A percentile compares a stretch with the other conserved stretches of the same genome.
phyloP scores from a whole-genome alignment of 2,113 vertebrate species.

The Nesogale talazaci region DNA sequence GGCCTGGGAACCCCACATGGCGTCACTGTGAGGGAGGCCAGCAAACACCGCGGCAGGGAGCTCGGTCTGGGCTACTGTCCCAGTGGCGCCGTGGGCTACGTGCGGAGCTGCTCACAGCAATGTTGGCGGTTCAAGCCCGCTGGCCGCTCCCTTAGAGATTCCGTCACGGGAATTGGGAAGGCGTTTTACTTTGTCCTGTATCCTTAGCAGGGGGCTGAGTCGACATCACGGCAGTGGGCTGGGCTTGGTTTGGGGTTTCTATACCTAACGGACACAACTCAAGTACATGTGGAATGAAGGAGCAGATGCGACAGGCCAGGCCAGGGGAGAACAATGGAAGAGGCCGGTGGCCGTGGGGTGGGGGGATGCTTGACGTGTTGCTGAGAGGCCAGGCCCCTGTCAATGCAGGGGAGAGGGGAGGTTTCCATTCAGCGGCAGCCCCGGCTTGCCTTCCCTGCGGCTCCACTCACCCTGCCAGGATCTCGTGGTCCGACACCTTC shows the following conservation, averaged over 20 bases:
- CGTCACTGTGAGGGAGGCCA: too few species aligned
- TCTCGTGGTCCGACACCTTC: slow-evolving; percentile 91
- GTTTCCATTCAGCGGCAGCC: neutral
- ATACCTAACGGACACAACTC: neutral
- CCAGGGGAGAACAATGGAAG: neutral
- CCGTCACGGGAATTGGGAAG: too few species aligned
- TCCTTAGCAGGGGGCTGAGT: too few species aligned
- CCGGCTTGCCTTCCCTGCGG: neutral
- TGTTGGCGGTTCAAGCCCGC: too few species aligned
- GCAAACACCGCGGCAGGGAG: too few species aligned
- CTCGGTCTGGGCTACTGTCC: too few species aligned
- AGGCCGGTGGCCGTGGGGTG: neutral
- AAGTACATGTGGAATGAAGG: neutral
- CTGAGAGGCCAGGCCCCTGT: neutral
- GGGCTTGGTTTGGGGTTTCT: neutral
- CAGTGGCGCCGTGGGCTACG: too few species aligned
- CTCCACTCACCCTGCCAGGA: slow-evolving; percentile 91
- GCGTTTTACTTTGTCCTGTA: too few species aligned
- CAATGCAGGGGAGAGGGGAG: neutral
- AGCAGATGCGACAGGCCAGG: neutral
- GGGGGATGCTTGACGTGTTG: neutral
- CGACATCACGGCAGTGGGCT: too few species aligned
- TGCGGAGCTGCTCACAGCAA: too few species aligned
- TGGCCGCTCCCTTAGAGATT: too few species aligned
- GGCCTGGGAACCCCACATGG: too few species aligned